A percentile compares a stretch with the other conserved stretches of the same genome.
These are phyloP conservation scores for honey bee (Apis mellifera) DNA, from an alignment of 1,140 invertebrate species.

Conservation along the genomic window DNA sequence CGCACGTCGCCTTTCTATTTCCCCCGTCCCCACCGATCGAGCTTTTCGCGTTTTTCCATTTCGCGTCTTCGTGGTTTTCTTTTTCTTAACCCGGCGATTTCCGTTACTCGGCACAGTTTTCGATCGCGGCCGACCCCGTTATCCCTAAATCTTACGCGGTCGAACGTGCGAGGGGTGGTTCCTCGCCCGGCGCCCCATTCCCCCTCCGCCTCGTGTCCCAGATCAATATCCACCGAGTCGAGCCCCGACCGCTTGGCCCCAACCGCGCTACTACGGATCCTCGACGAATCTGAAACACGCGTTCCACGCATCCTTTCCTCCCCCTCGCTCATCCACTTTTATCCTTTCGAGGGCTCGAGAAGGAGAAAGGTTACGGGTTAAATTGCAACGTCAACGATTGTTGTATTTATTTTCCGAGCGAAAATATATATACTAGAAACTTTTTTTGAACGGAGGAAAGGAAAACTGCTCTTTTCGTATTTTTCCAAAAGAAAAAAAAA, in stretches of 20 bases:
- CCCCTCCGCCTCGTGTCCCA: slow-evolving; percentile 63
- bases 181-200: slow-evolving; percentile 35
- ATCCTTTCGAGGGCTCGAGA: background rate
- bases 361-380: too few relatives aligned
- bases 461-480: too few relatives aligned
- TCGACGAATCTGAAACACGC: background rate
- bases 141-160: slow-evolving; percentile 40
- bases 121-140: background rate
- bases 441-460: too few relatives aligned
- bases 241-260: slow-evolving; percentile 22
- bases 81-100: background rate
- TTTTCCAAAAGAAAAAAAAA: too few relatives aligned
- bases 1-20: slow-evolving; percentile 31
- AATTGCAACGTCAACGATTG: too few relatives aligned
- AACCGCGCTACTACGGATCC: slow-evolving; percentile 8
- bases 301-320: background rate
- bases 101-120: background rate
- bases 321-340: background rate
- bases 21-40: background rate
- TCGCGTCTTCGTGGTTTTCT: background rate
- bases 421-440: too few relatives aligned
- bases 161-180: slow-evolving; percentile 29
- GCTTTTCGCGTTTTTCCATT: background rate
- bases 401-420: too few relatives aligned
- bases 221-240: slow-evolving; percentile 72